Evolutionary conservation across 1,140 invertebrate genomes (phyloP).

Genomic region (Anastrepha ludens): DNA sequence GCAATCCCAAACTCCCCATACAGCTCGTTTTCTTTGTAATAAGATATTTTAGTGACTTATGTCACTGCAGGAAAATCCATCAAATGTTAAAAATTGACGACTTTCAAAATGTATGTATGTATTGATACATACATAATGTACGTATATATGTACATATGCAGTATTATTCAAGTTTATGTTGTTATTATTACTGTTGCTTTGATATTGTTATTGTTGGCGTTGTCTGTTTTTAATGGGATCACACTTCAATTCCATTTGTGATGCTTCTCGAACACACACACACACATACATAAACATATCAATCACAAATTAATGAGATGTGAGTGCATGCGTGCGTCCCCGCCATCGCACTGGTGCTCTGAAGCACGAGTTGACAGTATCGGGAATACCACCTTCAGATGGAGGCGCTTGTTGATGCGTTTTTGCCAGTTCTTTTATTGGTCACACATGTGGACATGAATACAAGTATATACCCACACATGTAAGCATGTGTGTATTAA

Average conservation of each 20-base stretch:
- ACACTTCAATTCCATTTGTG: constrained; percentile 58
- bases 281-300: constrained; percentile 52
- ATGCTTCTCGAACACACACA: constrained; percentile 47
- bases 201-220: not conserved
- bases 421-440: constrained; percentile 22
- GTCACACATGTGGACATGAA: constrained; percentile 1
- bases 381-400: constrained; percentile 11
- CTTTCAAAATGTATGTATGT: constrained; percentile 55
- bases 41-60: constrained; percentile 59
- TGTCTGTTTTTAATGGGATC: constrained; percentile 57
- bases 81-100: constrained; percentile 60
- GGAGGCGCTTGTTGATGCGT: not conserved
- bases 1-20: not conserved
- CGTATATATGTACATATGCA: not conserved
- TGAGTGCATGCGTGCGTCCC: constrained; percentile 63
- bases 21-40: constrained; percentile 54
- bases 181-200: not conserved
- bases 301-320: constrained; percentile 74
- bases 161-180: not conserved
- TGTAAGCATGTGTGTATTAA: not conserved
- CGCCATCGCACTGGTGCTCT: not conserved
- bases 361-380: not conserved
- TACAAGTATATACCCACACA: not conserved
- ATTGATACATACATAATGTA: not conserved
- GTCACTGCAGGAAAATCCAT: constrained; percentile 58